A percentile compares a stretch with the other conserved stretches of the same genome.
Conservation (phyloP, 1,140 invertebrate species). For the Diachasmimorpha longicaudata region DNA sequence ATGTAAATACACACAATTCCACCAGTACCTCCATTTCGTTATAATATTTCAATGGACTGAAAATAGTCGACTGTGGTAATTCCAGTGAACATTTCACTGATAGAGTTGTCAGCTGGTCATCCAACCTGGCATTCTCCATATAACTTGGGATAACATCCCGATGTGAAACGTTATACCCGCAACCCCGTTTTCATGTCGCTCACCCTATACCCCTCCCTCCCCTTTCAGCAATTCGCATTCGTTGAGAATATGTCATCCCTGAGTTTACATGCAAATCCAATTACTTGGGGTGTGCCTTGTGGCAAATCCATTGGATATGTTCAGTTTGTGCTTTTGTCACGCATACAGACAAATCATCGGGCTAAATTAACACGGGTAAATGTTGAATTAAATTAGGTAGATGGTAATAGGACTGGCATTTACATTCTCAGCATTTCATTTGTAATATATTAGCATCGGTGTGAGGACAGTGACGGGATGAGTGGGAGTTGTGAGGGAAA, state of each 20-base stretch:
- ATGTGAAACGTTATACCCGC: constrained; percentile 1
- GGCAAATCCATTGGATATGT: constrained; percentile 4
- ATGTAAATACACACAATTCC: background rate
- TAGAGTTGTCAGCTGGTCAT: constrained; percentile 6
- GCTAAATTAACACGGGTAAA: background rate
- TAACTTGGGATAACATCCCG: background rate
- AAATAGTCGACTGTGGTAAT: background rate
- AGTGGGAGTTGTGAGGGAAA: background rate
- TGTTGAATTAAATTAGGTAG: background rate
- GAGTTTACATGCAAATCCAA: constrained; percentile 46
- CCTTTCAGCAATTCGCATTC: constrained; percentile 7
- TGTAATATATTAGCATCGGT: background rate
- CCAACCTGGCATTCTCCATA: background rate
- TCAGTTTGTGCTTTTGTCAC: constrained; percentile 15
- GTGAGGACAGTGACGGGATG: too few species aligned
- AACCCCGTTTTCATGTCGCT: background rate
- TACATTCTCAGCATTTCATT: background rate
- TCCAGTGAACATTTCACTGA: background rate
- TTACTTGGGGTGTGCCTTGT: constrained; percentile 34
- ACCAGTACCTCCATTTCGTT: background rate
- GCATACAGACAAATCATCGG: background rate
- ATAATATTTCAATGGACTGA: background rate
- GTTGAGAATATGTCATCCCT: constrained; percentile 29
- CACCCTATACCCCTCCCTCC: background rate
- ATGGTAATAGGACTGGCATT: background rate